These are phyloP conservation scores for Oreochromis niloticus DNA, from an alignment of 2,113 vertebrate genomes.

Conservation along the genomic window DNA sequence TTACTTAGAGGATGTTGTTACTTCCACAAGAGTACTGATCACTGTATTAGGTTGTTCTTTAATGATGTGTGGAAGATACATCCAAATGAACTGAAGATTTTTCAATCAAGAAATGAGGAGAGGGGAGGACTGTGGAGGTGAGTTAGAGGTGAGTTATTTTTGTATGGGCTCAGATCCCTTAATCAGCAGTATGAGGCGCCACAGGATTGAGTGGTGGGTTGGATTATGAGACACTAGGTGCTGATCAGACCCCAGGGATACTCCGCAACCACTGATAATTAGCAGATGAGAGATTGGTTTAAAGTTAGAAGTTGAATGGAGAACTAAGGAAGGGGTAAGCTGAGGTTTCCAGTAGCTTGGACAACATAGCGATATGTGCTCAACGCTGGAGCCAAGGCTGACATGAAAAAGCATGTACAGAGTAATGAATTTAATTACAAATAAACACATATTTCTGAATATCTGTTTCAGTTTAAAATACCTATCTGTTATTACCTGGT, in stretches of 20 bases:
- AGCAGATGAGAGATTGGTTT: background rate
- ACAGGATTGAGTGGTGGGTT: background rate
- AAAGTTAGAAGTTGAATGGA: background rate
- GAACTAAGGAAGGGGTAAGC: background rate
- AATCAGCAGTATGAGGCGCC: background rate
- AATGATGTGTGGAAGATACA: conserved; percentile 1
- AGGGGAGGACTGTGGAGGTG: background rate
- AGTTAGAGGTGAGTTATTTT: background rate
- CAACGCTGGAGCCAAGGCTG: accelerated
- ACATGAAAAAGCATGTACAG: accelerated
- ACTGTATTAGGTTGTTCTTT: background rate
- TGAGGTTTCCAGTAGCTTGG: background rate
- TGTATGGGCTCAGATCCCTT: background rate
- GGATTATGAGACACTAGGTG: background rate
- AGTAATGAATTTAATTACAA: background rate
- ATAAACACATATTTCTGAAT: background rate
- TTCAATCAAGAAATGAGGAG: conserved; percentile 5
- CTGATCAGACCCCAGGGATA: background rate
- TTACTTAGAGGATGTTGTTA: background rate
- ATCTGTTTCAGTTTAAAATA: background rate
- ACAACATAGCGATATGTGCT: background rate
- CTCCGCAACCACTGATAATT: background rate
- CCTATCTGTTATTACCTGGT: accelerated
- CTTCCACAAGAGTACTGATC: background rate
- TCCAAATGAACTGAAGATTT: background rate